These are phyloP conservation scores for Poeciliopsis paucimaculata DNA, from an alignment of 2,797 vertebrate species.

Conservation along the genomic window DNA sequence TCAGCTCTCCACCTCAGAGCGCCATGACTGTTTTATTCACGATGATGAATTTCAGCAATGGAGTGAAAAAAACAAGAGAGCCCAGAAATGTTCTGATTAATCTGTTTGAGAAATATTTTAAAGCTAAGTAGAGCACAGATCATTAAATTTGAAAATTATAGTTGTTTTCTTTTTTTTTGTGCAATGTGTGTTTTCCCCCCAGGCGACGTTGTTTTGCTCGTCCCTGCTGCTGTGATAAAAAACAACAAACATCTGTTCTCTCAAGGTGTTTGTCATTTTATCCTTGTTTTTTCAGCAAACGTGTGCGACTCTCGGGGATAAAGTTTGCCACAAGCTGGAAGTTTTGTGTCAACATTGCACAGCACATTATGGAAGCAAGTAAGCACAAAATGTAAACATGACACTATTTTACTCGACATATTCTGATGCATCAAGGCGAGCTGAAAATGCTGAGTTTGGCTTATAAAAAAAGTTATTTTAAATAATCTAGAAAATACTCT, in stretches of 20 bases:
- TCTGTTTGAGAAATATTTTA: background rate
- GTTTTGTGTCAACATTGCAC: background rate
- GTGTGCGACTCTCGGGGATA: constrained; percentile 4
- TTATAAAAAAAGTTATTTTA: background rate
- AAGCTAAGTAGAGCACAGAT: background rate
- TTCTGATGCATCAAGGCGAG: background rate
- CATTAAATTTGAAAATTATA: background rate
- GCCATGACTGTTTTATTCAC: background rate
- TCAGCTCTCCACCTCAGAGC: constrained; percentile 2
- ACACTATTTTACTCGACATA: background rate
- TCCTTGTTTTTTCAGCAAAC: background rate
- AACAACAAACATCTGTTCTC: constrained; percentile 29
- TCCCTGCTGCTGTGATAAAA: constrained; percentile 22
- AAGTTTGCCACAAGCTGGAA: constrained; percentile 14
- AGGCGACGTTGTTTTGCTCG: constrained; percentile 15
- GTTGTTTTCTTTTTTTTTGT: background rate
- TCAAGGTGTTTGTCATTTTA: background rate
- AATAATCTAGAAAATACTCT: background rate
- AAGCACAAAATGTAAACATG: constrained; percentile 17
- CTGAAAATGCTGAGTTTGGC: background rate
- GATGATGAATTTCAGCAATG: background rate
- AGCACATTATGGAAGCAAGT: background rate
- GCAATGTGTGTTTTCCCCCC: constrained; percentile 10
- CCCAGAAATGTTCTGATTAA: background rate
- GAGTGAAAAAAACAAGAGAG: too few relatives aligned